Evolutionary conservation across 2,113 vertebrate species (phyloP).

Genomic region (Bombycilla garrulus): DNA sequence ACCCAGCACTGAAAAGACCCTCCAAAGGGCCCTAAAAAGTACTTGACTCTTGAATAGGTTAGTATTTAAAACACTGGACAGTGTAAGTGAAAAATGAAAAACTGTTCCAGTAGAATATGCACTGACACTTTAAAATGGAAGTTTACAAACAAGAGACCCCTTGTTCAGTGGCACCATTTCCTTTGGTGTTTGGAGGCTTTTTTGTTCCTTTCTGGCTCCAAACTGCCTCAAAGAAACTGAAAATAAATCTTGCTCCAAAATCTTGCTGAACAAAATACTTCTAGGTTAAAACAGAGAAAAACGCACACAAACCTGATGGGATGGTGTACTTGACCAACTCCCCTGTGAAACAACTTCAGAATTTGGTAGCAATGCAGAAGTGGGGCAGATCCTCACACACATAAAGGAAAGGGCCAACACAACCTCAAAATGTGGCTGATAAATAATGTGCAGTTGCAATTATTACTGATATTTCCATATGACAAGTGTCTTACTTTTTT

Average conservation of each 20-base stretch:
- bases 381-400: background rate
- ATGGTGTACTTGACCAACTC: background rate
- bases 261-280: background rate
- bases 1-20: background rate
- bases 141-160: constrained; percentile 42
- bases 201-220: constrained; percentile 44
- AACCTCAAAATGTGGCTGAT: background rate
- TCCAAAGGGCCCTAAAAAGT: background rate
- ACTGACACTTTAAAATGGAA: background rate
- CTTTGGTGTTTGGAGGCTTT: background rate
- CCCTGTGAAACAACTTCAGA: background rate
- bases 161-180: background rate
- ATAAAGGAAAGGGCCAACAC: background rate
- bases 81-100: constrained; percentile 1
- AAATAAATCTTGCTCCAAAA: constrained; percentile 21
- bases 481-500: background rate
- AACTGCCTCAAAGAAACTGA: background rate
- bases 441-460: background rate
- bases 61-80: background rate
- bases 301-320: background rate
- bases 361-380: background rate
- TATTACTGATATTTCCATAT: background rate
- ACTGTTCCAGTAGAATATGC: background rate
- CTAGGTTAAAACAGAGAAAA: background rate
- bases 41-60: background rate